Evolutionary conservation across 92 coral and sea anemone species (phyloP), one percentile per base, ranked within the genome.

Genomic region (Isaurus tuberculatus): DNA sequence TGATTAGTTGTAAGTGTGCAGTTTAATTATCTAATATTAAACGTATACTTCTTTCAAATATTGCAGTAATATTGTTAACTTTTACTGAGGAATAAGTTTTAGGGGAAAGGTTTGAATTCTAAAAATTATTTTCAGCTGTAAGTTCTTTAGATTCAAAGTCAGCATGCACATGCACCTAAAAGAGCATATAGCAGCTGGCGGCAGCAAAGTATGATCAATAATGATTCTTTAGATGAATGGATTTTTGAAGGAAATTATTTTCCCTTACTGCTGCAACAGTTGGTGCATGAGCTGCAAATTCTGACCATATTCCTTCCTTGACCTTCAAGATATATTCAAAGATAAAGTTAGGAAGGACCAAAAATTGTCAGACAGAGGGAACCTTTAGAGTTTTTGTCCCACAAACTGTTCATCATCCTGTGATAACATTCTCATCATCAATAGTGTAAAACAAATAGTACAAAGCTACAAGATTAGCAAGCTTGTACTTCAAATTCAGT

Each of bases 201-300:
- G 69, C 36, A 58, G 46, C 51, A 34, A 22, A 58, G 82, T 77
- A 77, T 29, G 80, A 37, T 36, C 53, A 66, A 29, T 58, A 58
- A 16, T 58, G 51, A 61, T 55, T 57, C 49, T 30, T 17, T 23
- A 64, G 33, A 77, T 77, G 70, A 31, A 77, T 77, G 42, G 53
- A 34, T 37, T 58, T 60, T 77, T 25, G 58, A 77, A 46, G 60
- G 51, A 77, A 77, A 53, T 23, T 6, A 10, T 31, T 66, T 42
- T 67, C 80, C 90, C 97, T 93, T 93, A 93, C 97, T 93, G 97
- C 92, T 91, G 92, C 86, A 93, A 88, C 75, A 93, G 92, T 90
- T 93, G 97, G 85, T 93, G 97, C 87, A 93, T 88, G 23, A 93
- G 97, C 94, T 93, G 97, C 79, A 93, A 87, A 91, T 91, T 93